These are phyloP conservation scores for Gallinago jamesoni DNA, from an alignment of 2,113 vertebrate genomes.

Conservation along the genomic window DNA sequence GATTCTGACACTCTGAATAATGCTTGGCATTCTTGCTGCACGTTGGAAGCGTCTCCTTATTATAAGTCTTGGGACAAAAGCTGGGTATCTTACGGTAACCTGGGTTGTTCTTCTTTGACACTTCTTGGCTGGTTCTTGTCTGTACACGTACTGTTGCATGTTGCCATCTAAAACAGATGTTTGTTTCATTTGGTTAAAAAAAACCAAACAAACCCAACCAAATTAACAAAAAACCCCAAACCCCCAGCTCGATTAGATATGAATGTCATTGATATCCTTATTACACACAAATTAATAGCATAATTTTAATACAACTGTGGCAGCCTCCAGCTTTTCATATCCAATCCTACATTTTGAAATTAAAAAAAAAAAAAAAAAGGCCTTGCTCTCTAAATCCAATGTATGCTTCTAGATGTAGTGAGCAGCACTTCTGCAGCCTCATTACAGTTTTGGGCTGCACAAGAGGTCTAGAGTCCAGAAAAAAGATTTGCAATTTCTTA, in stretches of 20 bases:
- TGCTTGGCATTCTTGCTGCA: not conserved
- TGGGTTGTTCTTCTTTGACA: constrained; percentile 74
- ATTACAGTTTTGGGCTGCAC: not conserved
- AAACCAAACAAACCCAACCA: not conserved
- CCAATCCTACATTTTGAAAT: not conserved
- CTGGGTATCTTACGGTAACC: constrained; percentile 46
- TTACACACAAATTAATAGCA: not conserved
- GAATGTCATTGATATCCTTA: accelerated
- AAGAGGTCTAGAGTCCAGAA: not conserved
- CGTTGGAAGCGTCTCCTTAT: constrained; percentile 72
- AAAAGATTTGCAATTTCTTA: not conserved
- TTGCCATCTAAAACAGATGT: constrained; percentile 75
- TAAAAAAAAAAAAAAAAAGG: not conserved
- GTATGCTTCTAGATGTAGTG: not conserved
- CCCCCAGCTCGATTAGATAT: not conserved
- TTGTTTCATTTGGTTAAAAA: not conserved
- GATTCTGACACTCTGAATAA: constrained; percentile 64
- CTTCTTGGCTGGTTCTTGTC: constrained; percentile 72
- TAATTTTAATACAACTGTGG: not conserved
- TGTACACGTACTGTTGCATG: constrained; percentile 90
- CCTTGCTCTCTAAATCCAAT: not conserved
- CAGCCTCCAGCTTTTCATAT: not conserved
- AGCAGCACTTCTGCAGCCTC: not conserved
- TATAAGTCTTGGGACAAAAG: constrained; percentile 47
- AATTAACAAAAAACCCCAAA: not conserved